phyloP scores from a whole-genome alignment of 2,113 vertebrate species.

The Dipodomys stephensi region DNA sequence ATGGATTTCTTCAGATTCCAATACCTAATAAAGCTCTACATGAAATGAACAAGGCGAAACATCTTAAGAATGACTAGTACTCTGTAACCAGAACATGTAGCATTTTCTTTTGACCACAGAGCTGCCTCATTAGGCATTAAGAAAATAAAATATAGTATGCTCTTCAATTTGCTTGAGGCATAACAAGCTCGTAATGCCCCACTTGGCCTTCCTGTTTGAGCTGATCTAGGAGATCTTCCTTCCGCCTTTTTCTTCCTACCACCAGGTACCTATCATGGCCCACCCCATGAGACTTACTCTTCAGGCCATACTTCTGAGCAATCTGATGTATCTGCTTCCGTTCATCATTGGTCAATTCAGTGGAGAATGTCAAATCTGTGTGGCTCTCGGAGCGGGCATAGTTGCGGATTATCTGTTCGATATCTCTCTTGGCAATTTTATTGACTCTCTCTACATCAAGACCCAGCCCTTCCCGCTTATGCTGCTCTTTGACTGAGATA shows the following conservation, averaged over 20 bases:
- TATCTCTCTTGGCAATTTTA: slow-evolving; percentile 94
- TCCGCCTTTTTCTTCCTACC: slow-evolving; percentile 95
- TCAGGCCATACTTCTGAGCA: slow-evolving; percentile 94
- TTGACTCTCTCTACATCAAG: slow-evolving; percentile 92
- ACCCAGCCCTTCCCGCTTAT: slow-evolving; percentile 95
- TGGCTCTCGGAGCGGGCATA: slow-evolving; percentile 95
- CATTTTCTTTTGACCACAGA: slow-evolving; percentile 71
- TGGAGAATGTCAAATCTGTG: slow-evolving; percentile 96
- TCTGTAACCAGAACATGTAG: slow-evolving; percentile 81
- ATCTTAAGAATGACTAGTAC: slow-evolving; percentile 71
- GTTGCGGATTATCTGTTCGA: slow-evolving; percentile 96
- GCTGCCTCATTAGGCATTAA: slow-evolving; percentile 59
- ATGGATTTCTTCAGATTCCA: slow-evolving; percentile 77
- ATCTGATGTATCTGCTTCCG: slow-evolving; percentile 97
- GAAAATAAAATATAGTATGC: slow-evolving; percentile 6
- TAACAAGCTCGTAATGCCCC: slow-evolving; percentile 95
- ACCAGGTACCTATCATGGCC: slow-evolving; percentile 94
- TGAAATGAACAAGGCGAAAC: slow-evolving; percentile 83
- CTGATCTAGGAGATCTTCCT: slow-evolving; percentile 95
- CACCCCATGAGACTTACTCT: slow-evolving; percentile 97
- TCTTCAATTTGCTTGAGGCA: slow-evolving; percentile 91
- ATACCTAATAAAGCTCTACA: slow-evolving; percentile 78
- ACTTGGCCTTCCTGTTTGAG: slow-evolving; percentile 97
- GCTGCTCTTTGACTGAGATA: slow-evolving; percentile 96
- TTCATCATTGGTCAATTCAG: slow-evolving; percentile 96